Evolutionary conservation across 2,888 invertebrate species (phyloP).

Genomic region (Trichogramma dendrolimi): DNA sequence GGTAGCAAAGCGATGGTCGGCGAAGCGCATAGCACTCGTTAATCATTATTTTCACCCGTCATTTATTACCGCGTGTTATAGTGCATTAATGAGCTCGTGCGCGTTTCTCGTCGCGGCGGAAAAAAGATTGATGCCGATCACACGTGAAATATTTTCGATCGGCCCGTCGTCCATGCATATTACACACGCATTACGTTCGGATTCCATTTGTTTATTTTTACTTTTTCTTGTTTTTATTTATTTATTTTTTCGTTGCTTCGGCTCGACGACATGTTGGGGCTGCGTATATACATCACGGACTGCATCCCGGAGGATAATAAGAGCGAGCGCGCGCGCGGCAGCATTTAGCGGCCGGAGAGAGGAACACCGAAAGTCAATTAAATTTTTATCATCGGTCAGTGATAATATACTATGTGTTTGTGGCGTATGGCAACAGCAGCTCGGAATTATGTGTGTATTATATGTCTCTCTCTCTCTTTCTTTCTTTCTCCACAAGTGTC

Average conservation of each 20-base stretch:
- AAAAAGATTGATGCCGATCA: constrained; percentile 27
- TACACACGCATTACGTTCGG: not conserved
- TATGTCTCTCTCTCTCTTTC: too few species aligned
- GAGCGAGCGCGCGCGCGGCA: not conserved
- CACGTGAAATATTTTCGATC: not conserved
- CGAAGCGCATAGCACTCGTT: constrained; percentile 8
- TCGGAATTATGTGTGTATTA: too few species aligned
- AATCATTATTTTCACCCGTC: constrained; percentile 26
- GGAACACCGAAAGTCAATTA: constrained; percentile 29
- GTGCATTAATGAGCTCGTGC: constrained; percentile 19
- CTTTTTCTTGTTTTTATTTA: not conserved
- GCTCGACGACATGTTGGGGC: too few species aligned
- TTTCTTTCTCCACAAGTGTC: too few species aligned
- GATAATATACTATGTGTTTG: too few species aligned
- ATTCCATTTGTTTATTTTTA: constrained; percentile 6
- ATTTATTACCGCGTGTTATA: constrained; percentile 19
- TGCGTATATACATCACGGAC: not conserved
- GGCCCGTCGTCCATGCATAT: not conserved
- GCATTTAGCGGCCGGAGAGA: constrained; percentile 17
- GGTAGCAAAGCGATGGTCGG: too few species aligned
- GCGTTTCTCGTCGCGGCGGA: too few species aligned
- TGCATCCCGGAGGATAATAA: not conserved
- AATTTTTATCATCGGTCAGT: constrained; percentile 23
- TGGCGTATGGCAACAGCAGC: too few species aligned
- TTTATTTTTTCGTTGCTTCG: constrained; percentile 13